Base-by-base conservation (phyloP, 2,797 vertebrate genomes). In the Acridotheres tristis region DNA sequence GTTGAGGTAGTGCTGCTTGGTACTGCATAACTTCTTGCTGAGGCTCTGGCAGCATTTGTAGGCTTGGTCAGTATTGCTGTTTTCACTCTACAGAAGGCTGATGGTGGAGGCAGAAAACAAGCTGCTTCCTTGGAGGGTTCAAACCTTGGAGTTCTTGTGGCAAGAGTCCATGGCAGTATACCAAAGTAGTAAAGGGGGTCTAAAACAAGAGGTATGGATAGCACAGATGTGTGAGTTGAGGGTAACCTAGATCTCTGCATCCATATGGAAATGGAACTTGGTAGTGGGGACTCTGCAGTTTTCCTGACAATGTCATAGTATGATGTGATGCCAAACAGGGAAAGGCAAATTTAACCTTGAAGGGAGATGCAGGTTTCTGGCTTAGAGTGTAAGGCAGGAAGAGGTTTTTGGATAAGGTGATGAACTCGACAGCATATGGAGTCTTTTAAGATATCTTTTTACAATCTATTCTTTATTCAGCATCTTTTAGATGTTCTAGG, bases 311-410 rank as follows among this genome's bases (percentile, higher is more conserved):
- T 55, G 54, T 79, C 29, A 20, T 80, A 36, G 68, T 1, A 1
- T 40, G 38, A 32, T 32, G n/a, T 57, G 34, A 10, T 91, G 83
- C 80, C 1, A n/a, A 88, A 83, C 26, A 79, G 17, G 29, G 50
- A 47, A 91, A 89, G 43, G 42, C 65, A 73, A 43, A 83, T 77
- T 80, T 79, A 96, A 80, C 75, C 88, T 79, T 93, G 84, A 87
- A 71, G 43, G 25, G 16, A 92, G 25, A 65, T 47, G 38, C 27
- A 65, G 30, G 48, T 82, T 90, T 65, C 59, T 82, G 48, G 22
- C 42, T 83, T 82, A 23, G 36, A 45, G 23, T 45, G 16, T 57
- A 50, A 80, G 29, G 42, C 47, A 26, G 40, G 40, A 88, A 57
- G 50, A 54, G 54, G 7, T 40, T 74, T 92, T 65, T 47, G 29